Evolutionary conservation across 2,797 vertebrate species (phyloP).

Genomic region (Onychomys leucogaster): DNA sequence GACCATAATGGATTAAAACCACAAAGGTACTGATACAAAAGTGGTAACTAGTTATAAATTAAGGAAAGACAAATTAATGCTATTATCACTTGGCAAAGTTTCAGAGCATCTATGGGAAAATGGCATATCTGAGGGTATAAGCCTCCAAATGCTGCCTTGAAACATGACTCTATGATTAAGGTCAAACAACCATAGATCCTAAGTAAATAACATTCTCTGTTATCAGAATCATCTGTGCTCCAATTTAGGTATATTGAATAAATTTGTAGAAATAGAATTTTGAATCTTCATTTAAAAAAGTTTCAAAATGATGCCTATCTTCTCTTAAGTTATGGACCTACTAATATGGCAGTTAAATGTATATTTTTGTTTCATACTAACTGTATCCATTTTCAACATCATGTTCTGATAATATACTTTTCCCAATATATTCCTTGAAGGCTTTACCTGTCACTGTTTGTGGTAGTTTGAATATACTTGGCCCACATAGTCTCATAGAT

Average conservation of each 20-base stretch:
- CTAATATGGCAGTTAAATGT: neutral
- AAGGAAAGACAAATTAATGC: neutral
- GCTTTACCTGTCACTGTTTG: neutral
- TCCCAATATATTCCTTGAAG: neutral
- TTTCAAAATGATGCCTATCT: neutral
- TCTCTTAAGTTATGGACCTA: neutral
- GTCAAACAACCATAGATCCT: neutral
- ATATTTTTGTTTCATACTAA: neutral
- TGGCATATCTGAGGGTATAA: neutral
- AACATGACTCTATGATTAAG: neutral
- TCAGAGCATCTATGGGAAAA: neutral
- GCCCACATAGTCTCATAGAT: too few species aligned
- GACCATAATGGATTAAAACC: neutral
- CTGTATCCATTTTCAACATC: neutral
- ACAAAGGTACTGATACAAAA: neutral
- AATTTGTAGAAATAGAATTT: neutral
- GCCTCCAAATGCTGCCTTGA: too few species aligned
- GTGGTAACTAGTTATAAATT: neutral
- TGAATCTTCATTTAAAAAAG: neutral
- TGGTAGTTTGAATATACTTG: too few species aligned
- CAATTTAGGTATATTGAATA: neutral
- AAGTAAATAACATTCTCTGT: neutral
- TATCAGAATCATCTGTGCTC: neutral
- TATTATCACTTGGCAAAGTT: neutral
- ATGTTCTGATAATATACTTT: neutral